Evolutionary conservation across 2,888 invertebrate species (phyloP).

Genomic region (Entomobrya proxima): DNA sequence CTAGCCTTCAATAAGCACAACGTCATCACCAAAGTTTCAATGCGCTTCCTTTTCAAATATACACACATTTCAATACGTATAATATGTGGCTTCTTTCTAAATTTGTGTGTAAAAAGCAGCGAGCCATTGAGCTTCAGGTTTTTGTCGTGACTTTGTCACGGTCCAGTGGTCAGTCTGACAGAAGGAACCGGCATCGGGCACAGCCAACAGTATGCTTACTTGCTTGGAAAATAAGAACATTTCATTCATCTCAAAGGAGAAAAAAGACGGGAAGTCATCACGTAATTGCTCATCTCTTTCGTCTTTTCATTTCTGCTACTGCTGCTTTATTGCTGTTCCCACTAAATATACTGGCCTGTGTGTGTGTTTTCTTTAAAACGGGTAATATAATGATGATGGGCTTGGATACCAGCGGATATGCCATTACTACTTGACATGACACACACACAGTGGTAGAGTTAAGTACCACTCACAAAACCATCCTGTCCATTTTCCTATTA

Average conservation of each 20-base stretch:
- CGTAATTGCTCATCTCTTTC: slow-evolving; percentile 46
- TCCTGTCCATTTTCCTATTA: neutral
- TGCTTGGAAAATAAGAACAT: neutral
- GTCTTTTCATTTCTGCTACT: too few relatives aligned
- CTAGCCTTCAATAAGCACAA: neutral
- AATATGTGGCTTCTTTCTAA: neutral
- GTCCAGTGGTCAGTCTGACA: slow-evolving; percentile 62
- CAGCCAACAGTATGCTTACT: too few relatives aligned
- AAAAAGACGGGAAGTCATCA: slow-evolving; percentile 63
- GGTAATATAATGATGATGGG: slow-evolving; percentile 1
- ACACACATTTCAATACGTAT: neutral
- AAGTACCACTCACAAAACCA: neutral
- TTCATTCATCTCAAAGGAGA: neutral
- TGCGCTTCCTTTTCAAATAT: neutral
- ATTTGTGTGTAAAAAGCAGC: neutral
- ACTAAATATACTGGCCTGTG: neutral
- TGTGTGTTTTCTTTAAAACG: neutral
- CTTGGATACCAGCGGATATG: slow-evolving; percentile 22
- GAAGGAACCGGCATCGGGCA: too few relatives aligned
- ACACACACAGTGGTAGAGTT: neutral
- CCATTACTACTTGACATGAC: slow-evolving; percentile 6
- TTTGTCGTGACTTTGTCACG: slow-evolving; percentile 55
- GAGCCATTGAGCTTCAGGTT: neutral
- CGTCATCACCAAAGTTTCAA: neutral
- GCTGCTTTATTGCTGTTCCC: neutral